phyloP scores from a whole-genome alignment of 1,140 invertebrate genomes.

The Chymomyza costata region DNA sequence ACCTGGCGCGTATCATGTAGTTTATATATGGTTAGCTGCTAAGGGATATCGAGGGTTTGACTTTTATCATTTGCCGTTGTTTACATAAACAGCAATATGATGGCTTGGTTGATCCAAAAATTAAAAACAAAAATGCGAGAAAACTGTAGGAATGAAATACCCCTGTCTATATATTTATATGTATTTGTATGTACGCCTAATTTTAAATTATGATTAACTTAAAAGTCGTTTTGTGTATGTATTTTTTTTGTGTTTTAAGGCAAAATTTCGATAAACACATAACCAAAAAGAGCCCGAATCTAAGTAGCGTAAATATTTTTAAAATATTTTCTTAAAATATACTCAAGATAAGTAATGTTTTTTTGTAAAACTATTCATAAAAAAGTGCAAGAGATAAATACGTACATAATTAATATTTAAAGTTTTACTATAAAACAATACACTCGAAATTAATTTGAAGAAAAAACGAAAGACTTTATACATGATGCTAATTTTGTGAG shows the following conservation, averaged over 20 bases:
- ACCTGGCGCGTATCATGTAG: constrained; percentile 87
- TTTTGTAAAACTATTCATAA: constrained; percentile 43
- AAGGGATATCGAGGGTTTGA: constrained; percentile 87
- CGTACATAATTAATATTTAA: constrained; percentile 27
- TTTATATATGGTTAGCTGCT: constrained; percentile 89
- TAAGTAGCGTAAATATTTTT: constrained; percentile 36
- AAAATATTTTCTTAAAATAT: constrained; percentile 48
- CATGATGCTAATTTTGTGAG: constrained; percentile 61
- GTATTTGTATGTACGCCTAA: constrained; percentile 32
- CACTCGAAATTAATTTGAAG: constrained; percentile 58
- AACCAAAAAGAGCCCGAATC: constrained; percentile 3
- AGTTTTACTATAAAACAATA: constrained; percentile 25
- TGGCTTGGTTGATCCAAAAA: constrained; percentile 39
- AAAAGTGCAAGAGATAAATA: constrained; percentile 42
- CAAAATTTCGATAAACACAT: constrained; percentile 34
- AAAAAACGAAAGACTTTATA: constrained; percentile 68
- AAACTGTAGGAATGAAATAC: neutral
- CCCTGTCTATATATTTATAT: constrained; percentile 29
- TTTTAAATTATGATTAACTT: constrained; percentile 36
- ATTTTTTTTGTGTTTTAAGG: constrained; percentile 32
- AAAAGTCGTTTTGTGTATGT: constrained; percentile 45
- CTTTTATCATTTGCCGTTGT: constrained; percentile 88
- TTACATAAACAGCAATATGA: constrained; percentile 79
- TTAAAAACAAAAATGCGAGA: constrained; percentile 5
- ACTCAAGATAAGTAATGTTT: constrained; percentile 43